A percentile compares a stretch with the other conserved stretches of the same genome.
These are phyloP conservation scores for Pseudomyrmex cubaensis DNA, from an alignment of 1,140 invertebrate species.

Conservation along the genomic window DNA sequence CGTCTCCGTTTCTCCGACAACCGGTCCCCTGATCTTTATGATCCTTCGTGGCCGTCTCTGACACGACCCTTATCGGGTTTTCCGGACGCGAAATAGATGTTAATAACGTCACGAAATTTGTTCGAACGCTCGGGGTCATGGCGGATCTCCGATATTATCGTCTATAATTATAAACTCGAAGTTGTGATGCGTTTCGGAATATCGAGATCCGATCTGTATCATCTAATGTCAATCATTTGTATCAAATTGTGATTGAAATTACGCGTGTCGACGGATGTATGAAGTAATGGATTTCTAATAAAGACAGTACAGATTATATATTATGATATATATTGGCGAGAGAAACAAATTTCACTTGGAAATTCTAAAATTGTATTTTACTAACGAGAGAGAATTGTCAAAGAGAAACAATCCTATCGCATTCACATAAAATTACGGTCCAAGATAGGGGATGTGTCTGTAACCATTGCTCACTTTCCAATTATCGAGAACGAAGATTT, in stretches of 20 bases:
- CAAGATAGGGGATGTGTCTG: slow-evolving; percentile 12
- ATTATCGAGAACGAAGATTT: slow-evolving; percentile 2
- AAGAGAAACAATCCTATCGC: too few species aligned
- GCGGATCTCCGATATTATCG: not conserved
- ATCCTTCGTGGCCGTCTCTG: slow-evolving; percentile 65
- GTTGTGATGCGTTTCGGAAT: slow-evolving; percentile 14
- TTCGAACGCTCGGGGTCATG: not conserved
- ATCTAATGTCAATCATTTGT: not conserved
- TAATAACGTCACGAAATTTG: slow-evolving; percentile 35
- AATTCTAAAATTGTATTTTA: slow-evolving; percentile 10
- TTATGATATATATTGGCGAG: too few species aligned
- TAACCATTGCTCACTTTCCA: slow-evolving; percentile 2
- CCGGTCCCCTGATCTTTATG: slow-evolving; percentile 28
- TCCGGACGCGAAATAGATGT: slow-evolving; percentile 11
- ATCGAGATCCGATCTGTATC: not conserved
- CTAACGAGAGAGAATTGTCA: not conserved
- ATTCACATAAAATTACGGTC: slow-evolving; percentile 34
- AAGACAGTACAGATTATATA: too few species aligned
- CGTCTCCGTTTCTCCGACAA: not conserved
- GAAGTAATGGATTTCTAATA: too few species aligned
- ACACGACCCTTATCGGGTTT: slow-evolving; percentile 23
- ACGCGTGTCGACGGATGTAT: too few species aligned
- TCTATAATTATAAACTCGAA: slow-evolving; percentile 28
- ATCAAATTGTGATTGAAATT: not conserved
- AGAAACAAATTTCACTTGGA: too few species aligned